These are phyloP conservation scores for Atrichornis clamosus DNA, from an alignment of 2,113 vertebrate genomes.

Conservation along the genomic window DNA sequence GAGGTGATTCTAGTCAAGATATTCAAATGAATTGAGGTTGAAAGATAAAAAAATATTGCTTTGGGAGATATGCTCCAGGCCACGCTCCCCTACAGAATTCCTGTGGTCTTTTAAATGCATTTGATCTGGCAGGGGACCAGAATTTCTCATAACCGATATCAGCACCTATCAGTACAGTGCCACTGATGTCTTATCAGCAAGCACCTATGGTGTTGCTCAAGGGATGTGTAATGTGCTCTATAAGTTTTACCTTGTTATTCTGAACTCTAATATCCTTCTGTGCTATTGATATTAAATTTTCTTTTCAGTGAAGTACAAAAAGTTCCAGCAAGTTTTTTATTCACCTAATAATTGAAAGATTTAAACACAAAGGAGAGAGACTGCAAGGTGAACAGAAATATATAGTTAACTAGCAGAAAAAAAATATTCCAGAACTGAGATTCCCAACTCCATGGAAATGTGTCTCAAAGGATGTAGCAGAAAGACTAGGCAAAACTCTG, in stretches of 20 bases:
- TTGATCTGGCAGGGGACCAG: background rate
- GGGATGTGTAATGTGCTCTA: background rate
- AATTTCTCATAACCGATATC: background rate
- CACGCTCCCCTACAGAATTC: background rate
- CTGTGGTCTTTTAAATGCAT: background rate
- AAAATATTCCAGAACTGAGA: background rate
- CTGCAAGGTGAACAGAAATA: background rate
- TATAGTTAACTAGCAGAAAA: background rate
- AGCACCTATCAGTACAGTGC: background rate
- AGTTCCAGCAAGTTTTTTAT: background rate
- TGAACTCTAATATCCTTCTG: background rate
- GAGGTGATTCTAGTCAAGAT: background rate
- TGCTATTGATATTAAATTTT: background rate
- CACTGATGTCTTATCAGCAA: background rate
- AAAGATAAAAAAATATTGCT: background rate
- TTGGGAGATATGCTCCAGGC: background rate
- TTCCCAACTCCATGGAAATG: background rate
- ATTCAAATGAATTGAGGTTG: background rate
- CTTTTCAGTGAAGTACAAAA: background rate
- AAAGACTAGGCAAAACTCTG: background rate
- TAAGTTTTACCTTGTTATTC: background rate
- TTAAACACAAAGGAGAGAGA: background rate
- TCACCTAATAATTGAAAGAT: background rate
- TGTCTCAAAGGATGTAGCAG: background rate
- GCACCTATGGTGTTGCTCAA: background rate